Evolutionary conservation across 2,888 invertebrate genomes (phyloP), one percentile per base, ranked within the genome.

Genomic region (Conomelus anceps): DNA sequence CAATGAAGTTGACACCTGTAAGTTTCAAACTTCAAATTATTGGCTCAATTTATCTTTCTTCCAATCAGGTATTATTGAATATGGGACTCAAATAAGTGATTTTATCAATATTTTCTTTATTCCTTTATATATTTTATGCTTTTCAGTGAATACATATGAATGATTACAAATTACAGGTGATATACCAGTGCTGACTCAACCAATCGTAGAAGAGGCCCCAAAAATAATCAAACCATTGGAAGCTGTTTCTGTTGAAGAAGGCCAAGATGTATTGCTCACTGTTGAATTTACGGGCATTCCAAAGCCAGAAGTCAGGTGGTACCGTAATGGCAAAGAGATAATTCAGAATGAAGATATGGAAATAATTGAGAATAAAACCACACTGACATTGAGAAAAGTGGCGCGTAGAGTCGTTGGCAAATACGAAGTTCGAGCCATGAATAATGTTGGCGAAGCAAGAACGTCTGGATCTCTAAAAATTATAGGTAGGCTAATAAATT

Each of bases 341-440:
- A 94, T 94, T 92, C 94, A 95, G 86, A 95, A 94, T 91, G 95
- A 96, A 88, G 95, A 96, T 91, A 95, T 95, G 90, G 93, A 94
- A 63, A 95, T 97, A 88, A 94, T 95, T 91, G 95, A 96, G 90
- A 95, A 94, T 86, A 95, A 94, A 90, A 96, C 97, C 0, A 95
- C 94, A 85, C 93, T 98, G 24, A 94, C 93, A 91, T 95, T 98
- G 90, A 94, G 94, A 63, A 95, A 96, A 91, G 95, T 95, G 92
- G 95, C 95, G 85, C 96, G 96, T 93, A 96, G 96, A 92, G 96
- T 97, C 92, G 95, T 95, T 90, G 98, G 98, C 26, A 98, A 97
- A 93, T 98, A 98, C 93, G 98, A 98, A 94, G 96, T 98, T 20
- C 94, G 96, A 24, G 96, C 97, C n/a, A 95, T 96, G 92, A 97